Percentiles rank a stretch among this genome's conserved stretches.
Conservation (phyloP, 1,140 invertebrate species). For the Drosophila littoralis region DNA sequence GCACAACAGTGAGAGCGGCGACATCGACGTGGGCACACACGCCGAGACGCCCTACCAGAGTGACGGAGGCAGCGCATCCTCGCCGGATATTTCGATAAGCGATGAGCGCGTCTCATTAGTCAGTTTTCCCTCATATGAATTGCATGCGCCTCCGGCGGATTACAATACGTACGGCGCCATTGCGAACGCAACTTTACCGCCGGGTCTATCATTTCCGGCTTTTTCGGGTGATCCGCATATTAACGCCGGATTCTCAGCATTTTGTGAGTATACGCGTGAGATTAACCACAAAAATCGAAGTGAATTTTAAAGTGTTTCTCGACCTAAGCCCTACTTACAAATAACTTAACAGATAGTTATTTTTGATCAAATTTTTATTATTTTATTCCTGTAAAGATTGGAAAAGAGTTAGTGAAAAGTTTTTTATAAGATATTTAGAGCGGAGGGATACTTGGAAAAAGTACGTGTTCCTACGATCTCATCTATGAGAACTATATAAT, state of each 20-base stretch:
- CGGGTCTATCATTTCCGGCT: conserved; percentile 53
- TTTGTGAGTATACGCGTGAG: conserved; percentile 63
- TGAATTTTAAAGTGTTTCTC: no score
- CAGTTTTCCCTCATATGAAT: conserved; percentile 54
- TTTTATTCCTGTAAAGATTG: no score
- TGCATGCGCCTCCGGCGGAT: conserved; percentile 52
- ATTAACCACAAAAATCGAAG: no score
- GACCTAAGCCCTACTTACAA: no score
- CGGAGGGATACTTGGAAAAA: no score
- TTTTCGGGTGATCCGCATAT: conserved; percentile 74
- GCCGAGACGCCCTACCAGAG: conserved; percentile 73
- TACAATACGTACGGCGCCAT: conserved; percentile 37
- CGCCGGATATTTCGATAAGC: conserved; percentile 78
- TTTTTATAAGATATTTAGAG: no score
- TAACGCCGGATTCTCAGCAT: conserved; percentile 77
- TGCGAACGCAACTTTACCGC: conserved; percentile 16
- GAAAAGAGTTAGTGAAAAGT: no score
- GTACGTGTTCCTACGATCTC: no score
- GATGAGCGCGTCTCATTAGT: conserved; percentile 62
- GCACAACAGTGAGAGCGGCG: conserved; percentile 61
- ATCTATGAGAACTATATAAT: no score
- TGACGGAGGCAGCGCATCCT: conserved; percentile 73
- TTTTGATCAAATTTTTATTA: no score
- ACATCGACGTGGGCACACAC: conserved; percentile 69
- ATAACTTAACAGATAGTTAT: no score